Evolutionary conservation across 2,888 invertebrate genomes (phyloP).

Genomic region (Leptopterna dolabrata): DNA sequence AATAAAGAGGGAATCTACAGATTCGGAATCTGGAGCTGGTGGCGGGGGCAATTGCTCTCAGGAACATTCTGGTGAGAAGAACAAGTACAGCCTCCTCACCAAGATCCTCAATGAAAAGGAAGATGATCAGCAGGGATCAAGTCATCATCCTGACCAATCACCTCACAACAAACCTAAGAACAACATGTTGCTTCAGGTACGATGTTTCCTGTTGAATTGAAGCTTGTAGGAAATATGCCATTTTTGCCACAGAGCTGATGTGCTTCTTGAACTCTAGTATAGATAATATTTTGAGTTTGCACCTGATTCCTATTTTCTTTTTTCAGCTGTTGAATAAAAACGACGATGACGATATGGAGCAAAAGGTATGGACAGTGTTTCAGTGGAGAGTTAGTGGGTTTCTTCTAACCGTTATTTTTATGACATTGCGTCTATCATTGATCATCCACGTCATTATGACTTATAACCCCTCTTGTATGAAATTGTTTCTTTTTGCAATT

Average conservation of each 20-base stretch:
- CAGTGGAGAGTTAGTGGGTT: background rate
- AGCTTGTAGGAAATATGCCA: too few species aligned
- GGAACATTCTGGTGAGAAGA: constrained; percentile 60
- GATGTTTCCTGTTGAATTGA: constrained; percentile 48
- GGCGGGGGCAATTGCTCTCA: constrained; percentile 34
- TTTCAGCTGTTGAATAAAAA: constrained; percentile 47
- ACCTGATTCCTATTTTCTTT: background rate
- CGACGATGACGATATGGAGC: constrained; percentile 47
- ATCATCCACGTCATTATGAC: too few species aligned
- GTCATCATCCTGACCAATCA: constrained; percentile 50
- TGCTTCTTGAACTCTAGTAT: too few species aligned
- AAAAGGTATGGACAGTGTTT: constrained; percentile 13
- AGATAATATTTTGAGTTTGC: too few species aligned
- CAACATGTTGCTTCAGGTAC: constrained; percentile 77
- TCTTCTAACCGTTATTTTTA: background rate
- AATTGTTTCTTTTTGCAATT: background rate
- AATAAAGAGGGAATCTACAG: constrained; percentile 63
- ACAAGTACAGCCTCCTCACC: constrained; percentile 71
- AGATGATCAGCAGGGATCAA: constrained; percentile 68
- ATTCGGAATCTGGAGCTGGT: constrained; percentile 60
- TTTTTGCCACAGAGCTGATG: too few species aligned
- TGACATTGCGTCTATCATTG: background rate
- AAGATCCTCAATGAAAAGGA: constrained; percentile 75
- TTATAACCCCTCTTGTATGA: background rate
- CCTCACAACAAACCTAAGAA: constrained; percentile 66